phyloP scores from a whole-genome alignment of 2,797 vertebrate genomes.

The Diplodus puntazzo region DNA sequence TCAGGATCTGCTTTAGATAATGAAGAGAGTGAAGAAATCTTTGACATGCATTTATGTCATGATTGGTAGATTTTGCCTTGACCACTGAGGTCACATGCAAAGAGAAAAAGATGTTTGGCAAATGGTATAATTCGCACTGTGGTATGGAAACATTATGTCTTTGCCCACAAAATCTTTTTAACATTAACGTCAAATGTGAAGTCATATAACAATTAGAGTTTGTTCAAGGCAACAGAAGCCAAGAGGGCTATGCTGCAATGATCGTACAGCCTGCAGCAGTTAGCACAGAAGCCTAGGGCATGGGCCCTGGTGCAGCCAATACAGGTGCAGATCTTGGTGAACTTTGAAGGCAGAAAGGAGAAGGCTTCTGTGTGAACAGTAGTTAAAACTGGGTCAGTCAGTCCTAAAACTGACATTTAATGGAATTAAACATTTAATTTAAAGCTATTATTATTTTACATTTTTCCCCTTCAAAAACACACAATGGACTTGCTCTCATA shows the following conservation, averaged over 20 bases:
- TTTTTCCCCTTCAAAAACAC: not conserved
- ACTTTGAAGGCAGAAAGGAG: no score
- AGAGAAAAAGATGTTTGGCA: conserved; percentile 24
- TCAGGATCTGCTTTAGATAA: not conserved
- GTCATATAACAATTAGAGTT: not conserved
- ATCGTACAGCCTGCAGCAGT: no score
- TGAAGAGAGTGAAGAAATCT: not conserved
- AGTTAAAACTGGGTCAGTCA: no score
- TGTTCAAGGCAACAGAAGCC: no score
- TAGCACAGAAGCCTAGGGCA: no score
- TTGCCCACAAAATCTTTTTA: not conserved
- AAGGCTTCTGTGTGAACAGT: no score
- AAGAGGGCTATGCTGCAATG: no score
- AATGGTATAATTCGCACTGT: conserved; percentile 24
- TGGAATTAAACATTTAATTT: not conserved
- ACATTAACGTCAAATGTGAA: not conserved
- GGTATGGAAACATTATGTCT: not conserved
- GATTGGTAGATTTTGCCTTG: not conserved
- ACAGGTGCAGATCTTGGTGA: no score
- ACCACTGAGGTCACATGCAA: not conserved
- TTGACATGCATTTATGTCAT: not conserved
- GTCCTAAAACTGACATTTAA: no score
- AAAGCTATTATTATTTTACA: not conserved
- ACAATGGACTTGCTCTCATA: not conserved
- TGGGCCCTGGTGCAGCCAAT: no score